Conservation (phyloP, 2,113 vertebrate species). For the Xenus cinereus region DNA sequence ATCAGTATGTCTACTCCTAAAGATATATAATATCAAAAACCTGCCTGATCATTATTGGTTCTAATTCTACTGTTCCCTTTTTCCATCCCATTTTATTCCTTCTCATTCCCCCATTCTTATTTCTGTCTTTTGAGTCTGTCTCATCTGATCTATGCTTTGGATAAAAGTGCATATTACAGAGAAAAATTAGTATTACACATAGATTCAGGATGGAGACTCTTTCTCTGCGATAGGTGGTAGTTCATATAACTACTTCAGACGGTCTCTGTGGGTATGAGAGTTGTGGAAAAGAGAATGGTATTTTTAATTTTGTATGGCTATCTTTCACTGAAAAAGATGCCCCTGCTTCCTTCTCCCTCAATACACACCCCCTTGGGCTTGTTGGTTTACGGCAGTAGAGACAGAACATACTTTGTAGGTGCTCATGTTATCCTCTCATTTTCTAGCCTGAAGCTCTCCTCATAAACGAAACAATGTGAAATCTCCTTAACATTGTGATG, state of each 20-base stretch:
- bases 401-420: not conserved
- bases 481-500: not conserved
- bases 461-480: not conserved
- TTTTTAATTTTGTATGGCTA: not conserved
- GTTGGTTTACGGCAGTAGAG: not conserved
- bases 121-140: not conserved
- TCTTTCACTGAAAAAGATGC: not conserved
- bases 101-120: not conserved
- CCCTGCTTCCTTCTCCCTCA: not conserved
- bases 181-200: not conserved
- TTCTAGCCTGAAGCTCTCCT: not conserved
- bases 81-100: not conserved
- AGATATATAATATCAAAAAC: not conserved
- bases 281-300: not conserved
- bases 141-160: not conserved
- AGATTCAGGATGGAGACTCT: not conserved
- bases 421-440: not conserved
- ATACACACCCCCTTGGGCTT: not conserved
- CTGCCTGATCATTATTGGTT: not conserved
- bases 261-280: not conserved
- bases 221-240: not conserved
- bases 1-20: not conserved
- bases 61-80: not conserved
- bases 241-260: not conserved
- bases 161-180: not conserved